These are phyloP conservation scores for Camptogramma bilineatum DNA, from an alignment of 2,888 invertebrate species.

Conservation along the genomic window DNA sequence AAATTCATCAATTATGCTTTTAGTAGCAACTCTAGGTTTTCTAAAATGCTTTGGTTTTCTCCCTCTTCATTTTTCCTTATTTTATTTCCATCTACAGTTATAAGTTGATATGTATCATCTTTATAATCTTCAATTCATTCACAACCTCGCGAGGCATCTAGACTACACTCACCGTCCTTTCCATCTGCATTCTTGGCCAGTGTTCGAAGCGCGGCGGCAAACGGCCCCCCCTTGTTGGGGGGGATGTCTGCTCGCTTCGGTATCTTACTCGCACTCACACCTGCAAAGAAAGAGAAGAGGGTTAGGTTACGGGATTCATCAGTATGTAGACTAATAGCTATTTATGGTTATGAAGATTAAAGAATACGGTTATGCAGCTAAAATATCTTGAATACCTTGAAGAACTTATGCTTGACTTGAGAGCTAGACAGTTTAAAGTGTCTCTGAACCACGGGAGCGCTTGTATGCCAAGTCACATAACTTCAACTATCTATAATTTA, in stretches of 20 bases:
- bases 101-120: background rate
- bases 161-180: conserved; percentile 85
- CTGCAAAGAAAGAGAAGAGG: conserved; percentile 63
- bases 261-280: conserved; percentile 76
- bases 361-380: too few species aligned
- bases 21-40: too few species aligned
- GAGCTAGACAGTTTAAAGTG: too few species aligned
- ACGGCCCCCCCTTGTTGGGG: conserved; percentile 88
- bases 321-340: too few species aligned
- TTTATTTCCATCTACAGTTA: background rate
- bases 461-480: too few species aligned
- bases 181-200: conserved; percentile 95
- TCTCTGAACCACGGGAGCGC: too few species aligned
- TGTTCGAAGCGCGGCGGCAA: conserved; percentile 95
- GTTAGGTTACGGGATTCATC: background rate
- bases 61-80: background rate
- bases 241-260: conserved; percentile 77
- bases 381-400: too few species aligned
- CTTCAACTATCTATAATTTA: too few species aligned
- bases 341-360: too few species aligned
- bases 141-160: conserved; percentile 33
- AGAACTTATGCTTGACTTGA: too few species aligned
- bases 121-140: conserved; percentile 19
- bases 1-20: too few species aligned
- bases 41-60: background rate